phyloP scores from a whole-genome alignment of 2,888 invertebrate genomes.

The Microplitis deprimator region DNA sequence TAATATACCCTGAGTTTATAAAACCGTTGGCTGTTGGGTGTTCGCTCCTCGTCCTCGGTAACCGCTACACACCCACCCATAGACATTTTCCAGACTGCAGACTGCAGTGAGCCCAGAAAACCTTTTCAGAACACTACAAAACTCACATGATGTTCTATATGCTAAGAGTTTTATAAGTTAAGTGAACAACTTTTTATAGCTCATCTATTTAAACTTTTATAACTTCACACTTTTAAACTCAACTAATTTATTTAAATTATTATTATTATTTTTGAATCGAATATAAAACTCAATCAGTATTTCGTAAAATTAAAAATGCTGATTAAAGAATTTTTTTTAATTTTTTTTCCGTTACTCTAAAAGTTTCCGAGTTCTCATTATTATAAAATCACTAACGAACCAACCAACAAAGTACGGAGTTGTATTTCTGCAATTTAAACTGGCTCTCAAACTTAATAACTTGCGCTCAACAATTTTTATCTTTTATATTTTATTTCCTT shows the following conservation, averaged over 20 bases:
- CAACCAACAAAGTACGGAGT: slow-evolving; percentile 42
- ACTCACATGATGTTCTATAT: neutral
- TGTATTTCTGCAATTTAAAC: too few relatives aligned
- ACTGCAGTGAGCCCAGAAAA: slow-evolving; percentile 2
- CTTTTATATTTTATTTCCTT: too few relatives aligned
- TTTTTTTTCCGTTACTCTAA: neutral
- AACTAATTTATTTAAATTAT: too few relatives aligned
- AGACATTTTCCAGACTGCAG: neutral
- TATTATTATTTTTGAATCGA: too few relatives aligned
- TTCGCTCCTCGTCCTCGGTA: too few relatives aligned
- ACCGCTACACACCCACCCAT: too few relatives aligned
- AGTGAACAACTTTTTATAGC: slow-evolving; percentile 11
- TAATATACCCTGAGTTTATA: neutral
- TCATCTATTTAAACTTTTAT: neutral
- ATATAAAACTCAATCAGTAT: too few relatives aligned
- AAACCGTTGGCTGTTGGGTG: neutral
- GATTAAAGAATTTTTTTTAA: too few relatives aligned
- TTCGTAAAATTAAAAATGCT: too few relatives aligned
- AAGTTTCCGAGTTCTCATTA: slow-evolving; percentile 57
- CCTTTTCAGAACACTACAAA: neutral
- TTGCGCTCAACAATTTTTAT: too few relatives aligned
- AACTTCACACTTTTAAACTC: neutral
- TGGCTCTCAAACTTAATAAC: too few relatives aligned
- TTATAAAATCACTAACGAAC: slow-evolving; percentile 67
- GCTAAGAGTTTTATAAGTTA: slow-evolving; percentile 10